phyloP scores from a whole-genome alignment of 2,113 vertebrate genomes.

The Cichladusa arquata region DNA sequence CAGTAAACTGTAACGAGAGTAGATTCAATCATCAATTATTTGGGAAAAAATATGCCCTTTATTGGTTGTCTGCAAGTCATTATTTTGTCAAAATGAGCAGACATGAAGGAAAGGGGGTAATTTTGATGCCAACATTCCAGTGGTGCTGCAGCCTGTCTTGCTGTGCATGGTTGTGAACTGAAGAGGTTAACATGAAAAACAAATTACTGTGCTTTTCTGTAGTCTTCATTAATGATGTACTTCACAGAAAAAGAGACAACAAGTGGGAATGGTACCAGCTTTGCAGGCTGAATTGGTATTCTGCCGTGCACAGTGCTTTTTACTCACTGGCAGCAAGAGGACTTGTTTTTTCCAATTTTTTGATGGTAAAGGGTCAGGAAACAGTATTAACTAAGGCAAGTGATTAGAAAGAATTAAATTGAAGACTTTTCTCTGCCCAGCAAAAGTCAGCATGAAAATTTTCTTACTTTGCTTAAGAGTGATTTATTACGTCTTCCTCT shows the following conservation, averaged over 20 bases:
- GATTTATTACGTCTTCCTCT: background rate
- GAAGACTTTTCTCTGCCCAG: background rate
- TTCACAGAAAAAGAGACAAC: slow-evolving; percentile 7
- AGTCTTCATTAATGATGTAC: slow-evolving; percentile 37
- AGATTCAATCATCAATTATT: background rate
- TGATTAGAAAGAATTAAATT: slow-evolving; percentile 36
- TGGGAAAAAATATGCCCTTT: background rate
- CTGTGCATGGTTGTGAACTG: background rate
- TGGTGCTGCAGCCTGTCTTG: background rate
- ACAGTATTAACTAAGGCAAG: slow-evolving; percentile 19
- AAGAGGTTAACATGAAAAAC: slow-evolving; percentile 44
- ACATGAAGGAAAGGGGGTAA: background rate
- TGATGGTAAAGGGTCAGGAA: slow-evolving; percentile 42
- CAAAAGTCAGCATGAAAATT: background rate
- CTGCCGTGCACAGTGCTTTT: slow-evolving; percentile 6
- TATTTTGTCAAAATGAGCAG: background rate
- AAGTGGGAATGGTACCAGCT: slow-evolving; percentile 8
- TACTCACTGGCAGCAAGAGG: slow-evolving; percentile 31
- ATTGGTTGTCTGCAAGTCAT: background rate
- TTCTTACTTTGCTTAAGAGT: background rate
- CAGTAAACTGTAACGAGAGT: background rate
- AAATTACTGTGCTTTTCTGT: slow-evolving; percentile 25
- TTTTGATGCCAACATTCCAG: background rate
- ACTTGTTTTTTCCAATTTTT: slow-evolving; percentile 51
- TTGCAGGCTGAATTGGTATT: slow-evolving; percentile 22